A percentile compares a stretch with the other conserved stretches of the same genome.
Evolutionary conservation across 2,113 vertebrate species (phyloP).

Genomic region (Chaetorhynchus papuensis): DNA sequence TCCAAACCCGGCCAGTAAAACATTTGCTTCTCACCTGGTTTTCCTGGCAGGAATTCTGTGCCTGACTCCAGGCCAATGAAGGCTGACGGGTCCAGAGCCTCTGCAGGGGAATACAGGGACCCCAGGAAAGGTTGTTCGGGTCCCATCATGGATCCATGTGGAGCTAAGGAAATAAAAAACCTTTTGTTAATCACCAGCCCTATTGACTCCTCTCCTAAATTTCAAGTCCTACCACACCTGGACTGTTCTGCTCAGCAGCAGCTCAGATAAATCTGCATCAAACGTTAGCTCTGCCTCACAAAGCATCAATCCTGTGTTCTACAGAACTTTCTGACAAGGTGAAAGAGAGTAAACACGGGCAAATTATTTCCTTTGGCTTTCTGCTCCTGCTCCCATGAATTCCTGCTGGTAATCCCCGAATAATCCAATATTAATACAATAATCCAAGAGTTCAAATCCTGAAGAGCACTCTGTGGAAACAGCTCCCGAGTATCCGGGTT

Average conservation of each 20-base stretch:
- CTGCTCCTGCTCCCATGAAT: neutral
- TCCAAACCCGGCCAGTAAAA: neutral
- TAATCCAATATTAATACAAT: neutral
- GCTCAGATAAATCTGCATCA: neutral
- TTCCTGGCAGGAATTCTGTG: conserved; percentile 12
- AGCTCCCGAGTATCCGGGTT: too few relatives aligned
- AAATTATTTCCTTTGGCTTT: neutral
- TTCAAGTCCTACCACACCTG: neutral
- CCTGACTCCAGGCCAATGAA: conserved; percentile 5
- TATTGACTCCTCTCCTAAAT: neutral
- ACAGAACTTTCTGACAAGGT: neutral
- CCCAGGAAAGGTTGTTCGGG: conserved; percentile 41
- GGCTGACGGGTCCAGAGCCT: neutral
- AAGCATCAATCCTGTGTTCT: neutral
- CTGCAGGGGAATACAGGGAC: conserved; percentile 1
- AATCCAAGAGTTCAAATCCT: neutral
- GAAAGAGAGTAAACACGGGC: neutral
- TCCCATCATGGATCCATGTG: neutral
- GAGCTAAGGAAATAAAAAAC: neutral
- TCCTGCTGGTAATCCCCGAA: neutral
- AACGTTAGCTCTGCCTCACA: neutral
- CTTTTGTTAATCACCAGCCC: neutral
- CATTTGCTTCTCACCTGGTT: conserved; percentile 22
- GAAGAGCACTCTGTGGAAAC: too few relatives aligned
- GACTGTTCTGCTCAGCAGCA: neutral